Evolutionary conservation across 2,888 invertebrate species (phyloP).

Genomic region (Pedicia rivosa): DNA sequence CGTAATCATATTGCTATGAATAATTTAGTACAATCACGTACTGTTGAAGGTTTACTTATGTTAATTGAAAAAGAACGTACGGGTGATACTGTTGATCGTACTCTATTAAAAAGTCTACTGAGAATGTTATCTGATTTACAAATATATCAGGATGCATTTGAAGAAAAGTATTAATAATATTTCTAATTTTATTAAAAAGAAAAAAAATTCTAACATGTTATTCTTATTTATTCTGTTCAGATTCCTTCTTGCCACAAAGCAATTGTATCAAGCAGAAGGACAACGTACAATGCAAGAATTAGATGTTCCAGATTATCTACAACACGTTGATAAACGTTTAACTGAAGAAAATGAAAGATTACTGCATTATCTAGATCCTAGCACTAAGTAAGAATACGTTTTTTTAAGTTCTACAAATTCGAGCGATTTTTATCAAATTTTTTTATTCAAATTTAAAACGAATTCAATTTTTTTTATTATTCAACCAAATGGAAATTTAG

Average conservation of each 20-base stretch:
- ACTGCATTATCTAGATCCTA: conserved; percentile 84
- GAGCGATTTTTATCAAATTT: too few relatives aligned
- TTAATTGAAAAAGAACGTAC: conserved; percentile 88
- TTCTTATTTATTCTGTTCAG: too few relatives aligned
- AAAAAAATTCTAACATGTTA: conserved; percentile 1
- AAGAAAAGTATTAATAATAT: conserved; percentile 43
- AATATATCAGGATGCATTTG: conserved; percentile 81
- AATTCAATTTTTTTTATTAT: too few relatives aligned
- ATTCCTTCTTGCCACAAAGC: conserved; percentile 85
- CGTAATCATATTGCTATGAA: conserved; percentile 85
- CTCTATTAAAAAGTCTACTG: conserved; percentile 80
- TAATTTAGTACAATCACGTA: conserved; percentile 76
- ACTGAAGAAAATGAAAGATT: conserved; percentile 88
- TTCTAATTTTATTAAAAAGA: neutral
- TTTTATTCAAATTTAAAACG: too few relatives aligned
- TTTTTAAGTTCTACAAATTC: too few relatives aligned
- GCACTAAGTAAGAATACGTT: conserved; percentile 64
- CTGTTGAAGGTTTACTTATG: conserved; percentile 82
- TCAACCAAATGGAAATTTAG: too few relatives aligned
- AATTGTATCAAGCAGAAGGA: conserved; percentile 86
- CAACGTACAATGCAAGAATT: conserved; percentile 85
- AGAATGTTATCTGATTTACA: conserved; percentile 95
- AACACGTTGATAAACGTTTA: conserved; percentile 89
- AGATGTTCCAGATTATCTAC: conserved; percentile 86
- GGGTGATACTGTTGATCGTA: conserved; percentile 86